Evolutionary conservation across 2,113 vertebrate genomes (phyloP), one percentile per base, ranked within the genome.

Genomic region (Anhinga rufa): DNA sequence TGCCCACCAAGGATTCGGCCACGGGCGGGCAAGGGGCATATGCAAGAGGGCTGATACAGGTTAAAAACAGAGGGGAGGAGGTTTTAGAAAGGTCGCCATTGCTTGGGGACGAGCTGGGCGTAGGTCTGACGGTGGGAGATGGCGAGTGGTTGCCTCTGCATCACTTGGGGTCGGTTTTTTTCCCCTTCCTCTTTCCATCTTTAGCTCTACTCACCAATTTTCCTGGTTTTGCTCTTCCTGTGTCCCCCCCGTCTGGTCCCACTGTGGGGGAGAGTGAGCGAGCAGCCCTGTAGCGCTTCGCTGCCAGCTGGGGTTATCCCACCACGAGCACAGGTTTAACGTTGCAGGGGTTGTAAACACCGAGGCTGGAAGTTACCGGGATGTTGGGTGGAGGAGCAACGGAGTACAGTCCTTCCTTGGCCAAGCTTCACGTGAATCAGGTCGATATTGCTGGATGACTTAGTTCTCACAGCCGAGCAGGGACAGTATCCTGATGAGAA

Each of bases 1-100:
- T 40, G n/a, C 34, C 24, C 82, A 40, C 11, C 7, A 49, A 3
- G 3, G 32, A 64, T 12, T 7, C 66, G 11, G 8, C 49, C 40
- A 6, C 0, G 4, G 52, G 9, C 10, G n/a, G 44, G n/a, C 32
- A 40, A 40, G 7, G 25, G 52, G 11, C 36, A 71, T 21, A 61
- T 32, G 70, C 48, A 13, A 8, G 10, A 7, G 1, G n/a, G 11
- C 22, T 10, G 46, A 51, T 8, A 2, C 11, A 8, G n/a, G 7
- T 10, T 2, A 66, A 66, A 65, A 61, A 18, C 0, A 9, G 22
- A 52, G 12, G 12, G 32, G 18, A 49, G 9, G 46, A 1, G 10
- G 3, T n/a, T 66, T 36, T 55, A 7, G 55, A 46, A 82, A 29
- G 18, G 81, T 9, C 29, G 58, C 17, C 5, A 3, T 10, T n/a